phyloP scores from a whole-genome alignment of 1,140 invertebrate species.

The Atta colombica region DNA sequence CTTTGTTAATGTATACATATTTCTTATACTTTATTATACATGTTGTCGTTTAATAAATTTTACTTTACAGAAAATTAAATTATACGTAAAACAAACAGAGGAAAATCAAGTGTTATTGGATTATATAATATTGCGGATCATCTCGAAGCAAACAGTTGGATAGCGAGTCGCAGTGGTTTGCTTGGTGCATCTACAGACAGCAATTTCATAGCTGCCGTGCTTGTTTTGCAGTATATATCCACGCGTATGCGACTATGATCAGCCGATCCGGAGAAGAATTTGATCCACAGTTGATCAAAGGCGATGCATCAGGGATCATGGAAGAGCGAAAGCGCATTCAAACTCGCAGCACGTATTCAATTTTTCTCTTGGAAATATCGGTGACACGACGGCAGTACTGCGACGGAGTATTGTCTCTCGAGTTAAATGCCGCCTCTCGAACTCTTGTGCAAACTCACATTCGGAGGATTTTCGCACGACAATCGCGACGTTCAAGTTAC shows the following conservation, averaged over 20 bases:
- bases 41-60: background rate
- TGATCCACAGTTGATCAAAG: conserved; percentile 34
- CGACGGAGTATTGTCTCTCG: conserved; percentile 27
- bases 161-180: background rate
- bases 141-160: background rate
- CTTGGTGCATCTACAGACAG: background rate
- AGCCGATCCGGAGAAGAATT: conserved; percentile 12
- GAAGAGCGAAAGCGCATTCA: conserved; percentile 18
- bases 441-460: conserved; percentile 34
- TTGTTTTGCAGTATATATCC: conserved; percentile 21
- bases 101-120: conserved; percentile 4
- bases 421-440: conserved; percentile 35
- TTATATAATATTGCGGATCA: conserved; percentile 11
- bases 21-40: background rate
- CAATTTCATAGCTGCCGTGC: conserved; percentile 3
- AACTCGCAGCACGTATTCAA: conserved; percentile 29
- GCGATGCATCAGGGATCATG: conserved; percentile 1
- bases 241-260: background rate
- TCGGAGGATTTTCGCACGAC: conserved; percentile 19
- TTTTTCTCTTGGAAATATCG: conserved; percentile 37
- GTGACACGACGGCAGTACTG: conserved; percentile 34
- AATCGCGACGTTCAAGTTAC: conserved; percentile 28
- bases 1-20: background rate
- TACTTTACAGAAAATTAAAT: background rate
- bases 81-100: background rate